phyloP scores from a whole-genome alignment of 2,888 invertebrate species.

The Chymomyza procnemis region DNA sequence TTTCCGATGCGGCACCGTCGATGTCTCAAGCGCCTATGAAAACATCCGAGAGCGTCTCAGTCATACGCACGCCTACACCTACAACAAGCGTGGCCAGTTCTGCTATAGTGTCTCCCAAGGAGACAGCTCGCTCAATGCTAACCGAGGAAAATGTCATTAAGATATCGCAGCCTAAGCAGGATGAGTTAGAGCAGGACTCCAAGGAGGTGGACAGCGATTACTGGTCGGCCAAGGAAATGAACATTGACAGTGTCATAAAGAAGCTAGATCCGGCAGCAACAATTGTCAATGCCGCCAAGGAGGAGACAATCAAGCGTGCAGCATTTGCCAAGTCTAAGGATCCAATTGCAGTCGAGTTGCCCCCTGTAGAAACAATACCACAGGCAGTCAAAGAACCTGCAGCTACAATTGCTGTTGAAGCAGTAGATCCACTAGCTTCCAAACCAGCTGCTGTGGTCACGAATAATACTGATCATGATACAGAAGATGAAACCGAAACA shows the following conservation, averaged over 20 bases:
- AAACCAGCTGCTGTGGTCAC: not conserved
- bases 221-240: constrained; percentile 89
- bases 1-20: not conserved
- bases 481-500: constrained; percentile 76
- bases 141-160: constrained; percentile 76
- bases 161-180: constrained; percentile 72
- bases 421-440: constrained; percentile 2
- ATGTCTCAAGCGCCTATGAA: constrained; percentile 28
- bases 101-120: constrained; percentile 50
- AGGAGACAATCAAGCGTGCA: constrained; percentile 9
- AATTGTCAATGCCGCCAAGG: constrained; percentile 8
- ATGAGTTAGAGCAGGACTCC: constrained; percentile 80
- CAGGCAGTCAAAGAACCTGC: constrained; percentile 10
- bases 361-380: constrained; percentile 18
- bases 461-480: constrained; percentile 73
- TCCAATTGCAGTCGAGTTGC: constrained; percentile 21
- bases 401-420: constrained; percentile 7
- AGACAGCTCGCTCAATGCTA: constrained; percentile 42
- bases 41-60: constrained; percentile 62
- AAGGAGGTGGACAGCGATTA: constrained; percentile 85
- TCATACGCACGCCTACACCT: constrained; percentile 56
- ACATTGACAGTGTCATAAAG: constrained; percentile 90
- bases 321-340: constrained; percentile 1
- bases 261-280: constrained; percentile 82
- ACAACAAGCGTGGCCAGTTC: constrained; percentile 44